Conservation (phyloP, 2,888 invertebrate genomes). For the Torymus auratus region DNA sequence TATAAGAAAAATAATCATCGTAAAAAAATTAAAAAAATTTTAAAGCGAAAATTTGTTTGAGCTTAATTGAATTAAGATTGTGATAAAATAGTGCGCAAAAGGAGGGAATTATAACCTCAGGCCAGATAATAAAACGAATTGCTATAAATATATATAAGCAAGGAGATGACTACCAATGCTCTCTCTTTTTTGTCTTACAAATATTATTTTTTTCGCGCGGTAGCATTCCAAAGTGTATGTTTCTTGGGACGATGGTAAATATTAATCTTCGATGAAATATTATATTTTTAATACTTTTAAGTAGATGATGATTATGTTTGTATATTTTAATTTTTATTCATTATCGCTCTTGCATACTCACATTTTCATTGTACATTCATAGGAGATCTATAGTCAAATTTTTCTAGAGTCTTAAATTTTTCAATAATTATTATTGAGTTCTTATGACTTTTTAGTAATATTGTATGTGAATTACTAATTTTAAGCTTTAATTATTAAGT, state of each 20-base stretch:
- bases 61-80: conserved; percentile 53
- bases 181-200: conserved; percentile 46
- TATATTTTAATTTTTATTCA: conserved; percentile 47
- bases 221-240: conserved; percentile 59
- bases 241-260: conserved; percentile 44
- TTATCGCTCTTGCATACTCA: conserved; percentile 47
- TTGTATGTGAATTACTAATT: conserved; percentile 32
- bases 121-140: conserved; percentile 30
- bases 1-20: conserved; percentile 28
- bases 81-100: conserved; percentile 46
- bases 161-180: conserved; percentile 22
- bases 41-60: conserved; percentile 41
- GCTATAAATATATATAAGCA: neutral
- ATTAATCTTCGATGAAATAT: conserved; percentile 35
- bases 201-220: conserved; percentile 38
- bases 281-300: conserved; percentile 52
- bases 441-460: conserved; percentile 45
- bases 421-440: conserved; percentile 13
- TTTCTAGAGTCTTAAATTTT: conserved; percentile 40
- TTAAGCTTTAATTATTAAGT: conserved; percentile 12
- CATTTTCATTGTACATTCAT: conserved; percentile 35
- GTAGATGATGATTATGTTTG: conserved; percentile 39
- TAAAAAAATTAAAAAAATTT: conserved; percentile 18
- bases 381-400: conserved; percentile 40
- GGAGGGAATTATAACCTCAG: conserved; percentile 5